phyloP scores from a whole-genome alignment of 2,797 vertebrate species.

The Chloroceryle amazona region DNA sequence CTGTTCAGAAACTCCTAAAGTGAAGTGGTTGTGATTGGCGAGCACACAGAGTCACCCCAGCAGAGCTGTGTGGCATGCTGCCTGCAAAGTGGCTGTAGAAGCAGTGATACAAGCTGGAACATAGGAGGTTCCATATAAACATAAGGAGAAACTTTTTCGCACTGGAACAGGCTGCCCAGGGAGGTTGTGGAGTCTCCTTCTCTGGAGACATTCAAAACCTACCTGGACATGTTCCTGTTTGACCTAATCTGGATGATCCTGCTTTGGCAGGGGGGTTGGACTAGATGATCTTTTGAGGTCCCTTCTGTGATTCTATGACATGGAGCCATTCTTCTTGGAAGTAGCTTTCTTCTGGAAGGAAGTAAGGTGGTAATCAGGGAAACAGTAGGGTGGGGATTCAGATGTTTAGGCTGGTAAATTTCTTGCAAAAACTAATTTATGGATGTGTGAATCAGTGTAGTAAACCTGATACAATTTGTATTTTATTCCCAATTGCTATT shows the following conservation, averaged over 20 bases:
- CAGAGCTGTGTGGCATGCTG: neutral
- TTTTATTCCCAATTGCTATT: neutral
- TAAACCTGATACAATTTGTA: neutral
- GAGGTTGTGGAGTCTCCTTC: too few relatives aligned
- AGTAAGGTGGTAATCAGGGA: neutral
- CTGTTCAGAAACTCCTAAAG: neutral
- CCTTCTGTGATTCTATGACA: neutral
- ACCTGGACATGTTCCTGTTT: too few relatives aligned
- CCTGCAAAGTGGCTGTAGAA: neutral
- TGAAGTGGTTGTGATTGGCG: neutral
- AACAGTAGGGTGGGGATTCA: neutral
- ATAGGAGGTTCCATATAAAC: too few relatives aligned
- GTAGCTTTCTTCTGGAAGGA: neutral
- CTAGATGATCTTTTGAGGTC: too few relatives aligned
- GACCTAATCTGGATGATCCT: too few relatives aligned
- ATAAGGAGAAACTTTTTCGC: too few relatives aligned
- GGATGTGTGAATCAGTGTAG: neutral
- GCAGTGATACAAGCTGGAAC: neutral
- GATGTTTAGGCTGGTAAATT: neutral
- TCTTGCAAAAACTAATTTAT: neutral
- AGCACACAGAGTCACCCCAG: neutral
- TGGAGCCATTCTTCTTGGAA: neutral
- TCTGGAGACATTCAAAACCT: too few relatives aligned
- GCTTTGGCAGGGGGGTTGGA: too few relatives aligned
- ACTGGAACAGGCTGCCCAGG: too few relatives aligned